Percentiles rank a stretch among this genome's conserved stretches.
phyloP scores from a whole-genome alignment of 2,113 vertebrate genomes.

The Origma solitaria region DNA sequence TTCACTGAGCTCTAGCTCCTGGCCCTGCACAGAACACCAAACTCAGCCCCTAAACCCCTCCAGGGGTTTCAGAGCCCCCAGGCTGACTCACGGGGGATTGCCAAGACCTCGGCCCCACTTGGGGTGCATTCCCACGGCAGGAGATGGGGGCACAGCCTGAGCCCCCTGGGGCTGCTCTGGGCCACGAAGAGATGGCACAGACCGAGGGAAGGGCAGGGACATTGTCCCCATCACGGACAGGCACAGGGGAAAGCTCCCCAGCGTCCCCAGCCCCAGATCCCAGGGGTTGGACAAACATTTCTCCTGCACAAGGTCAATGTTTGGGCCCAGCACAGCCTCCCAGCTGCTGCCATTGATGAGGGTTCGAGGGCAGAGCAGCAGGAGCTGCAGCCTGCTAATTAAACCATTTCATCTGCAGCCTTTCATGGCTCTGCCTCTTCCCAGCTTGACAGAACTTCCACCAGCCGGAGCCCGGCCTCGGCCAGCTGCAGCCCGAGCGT shows the following conservation, averaged over 20 bases:
- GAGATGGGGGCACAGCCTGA: not conserved
- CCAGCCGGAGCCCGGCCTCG: not conserved
- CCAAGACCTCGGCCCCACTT: fast-evolving
- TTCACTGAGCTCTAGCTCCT: not conserved
- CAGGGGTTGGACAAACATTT: not conserved
- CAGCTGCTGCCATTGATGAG: not conserved
- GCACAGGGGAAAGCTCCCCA: fast-evolving
- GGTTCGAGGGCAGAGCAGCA: not conserved
- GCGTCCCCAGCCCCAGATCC: not conserved
- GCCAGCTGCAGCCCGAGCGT: fast-evolving
- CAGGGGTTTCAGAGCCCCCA: not conserved
- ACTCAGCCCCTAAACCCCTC: not conserved
- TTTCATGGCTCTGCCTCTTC: not conserved
- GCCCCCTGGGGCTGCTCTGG: not conserved
- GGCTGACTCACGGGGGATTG: not conserved
- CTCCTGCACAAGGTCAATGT: not conserved
- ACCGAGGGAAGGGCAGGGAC: not conserved
- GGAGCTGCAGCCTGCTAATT: not conserved
- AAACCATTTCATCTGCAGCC: not conserved
- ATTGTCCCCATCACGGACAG: not conserved
- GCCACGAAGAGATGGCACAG: fast-evolving
- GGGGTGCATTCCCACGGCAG: fast-evolving
- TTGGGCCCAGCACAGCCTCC: not conserved
- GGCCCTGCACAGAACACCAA: not conserved
- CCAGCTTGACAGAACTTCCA: not conserved